Evolutionary conservation across 2,888 invertebrate genomes (phyloP), one percentile per base, ranked within the genome.

Genomic region (Junonia oenone): DNA sequence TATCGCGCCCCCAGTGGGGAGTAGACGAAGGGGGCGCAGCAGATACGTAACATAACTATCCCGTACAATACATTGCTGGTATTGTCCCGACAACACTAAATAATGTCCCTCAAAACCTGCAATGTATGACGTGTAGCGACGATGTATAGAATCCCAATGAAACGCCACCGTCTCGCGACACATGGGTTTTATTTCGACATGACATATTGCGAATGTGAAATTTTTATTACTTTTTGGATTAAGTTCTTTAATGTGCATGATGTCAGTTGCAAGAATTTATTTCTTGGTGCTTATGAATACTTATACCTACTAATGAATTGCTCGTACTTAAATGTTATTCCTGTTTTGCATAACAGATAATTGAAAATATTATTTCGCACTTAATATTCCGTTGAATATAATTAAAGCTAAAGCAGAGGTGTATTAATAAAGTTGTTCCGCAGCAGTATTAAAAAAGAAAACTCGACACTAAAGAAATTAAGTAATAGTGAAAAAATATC

Each of bases 1-100:
- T 89, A 88, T 88, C 88, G 79, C 77, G 70, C 69, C 70, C 71
- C 48, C 45, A 48, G 37, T 35, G 37, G 43, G 55, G 46, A 33
- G 46, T 59, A 57, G 47, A 50, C 13, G 15, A 53, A 63, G 64
- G 71, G 68, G 68, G 64, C 65, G 58, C 56, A 65, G 63, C 69
- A 67, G 68, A 69, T 68, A 68, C 68, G 63, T 26, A 52, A 55
- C 27, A 26, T 17, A 53, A 48, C 51, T 56, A 51, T 46, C 59
- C 45, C 37, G 13, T 27, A 38, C 14, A 45, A 31, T 52, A 49
- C 56, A 56, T 51, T 56, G 58, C 58, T 40, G 45, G 29, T 56
- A 52, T 56, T 27, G n/a, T 55, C 19, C 26, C 6, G 13, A 37
- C 14, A 17, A 14, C 14, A 29, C 17, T n/a, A 55, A 49, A 48